phyloP scores from a whole-genome alignment of 2,888 invertebrate genomes.

The Troides helena region DNA sequence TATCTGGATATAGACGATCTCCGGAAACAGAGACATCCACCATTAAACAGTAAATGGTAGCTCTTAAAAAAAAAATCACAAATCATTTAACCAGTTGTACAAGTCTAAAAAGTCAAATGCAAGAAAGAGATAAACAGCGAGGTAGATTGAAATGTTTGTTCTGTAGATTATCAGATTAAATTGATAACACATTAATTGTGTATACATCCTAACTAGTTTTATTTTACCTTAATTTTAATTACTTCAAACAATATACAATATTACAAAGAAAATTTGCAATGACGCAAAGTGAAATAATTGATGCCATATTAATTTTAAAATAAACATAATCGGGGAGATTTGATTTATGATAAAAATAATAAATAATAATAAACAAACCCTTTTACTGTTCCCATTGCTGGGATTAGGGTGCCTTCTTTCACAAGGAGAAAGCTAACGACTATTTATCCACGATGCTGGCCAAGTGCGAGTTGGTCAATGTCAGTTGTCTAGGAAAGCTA shows the following conservation, averaged over 20 bases:
- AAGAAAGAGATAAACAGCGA: slow-evolving; percentile 48
- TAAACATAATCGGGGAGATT: slow-evolving; percentile 5
- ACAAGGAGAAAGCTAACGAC: too few relatives aligned
- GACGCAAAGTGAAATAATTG: slow-evolving; percentile 10
- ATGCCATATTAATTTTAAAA: slow-evolving; percentile 5
- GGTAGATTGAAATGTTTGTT: slow-evolving; percentile 64
- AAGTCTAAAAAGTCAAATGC: slow-evolving; percentile 26
- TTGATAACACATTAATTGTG: slow-evolving; percentile 30
- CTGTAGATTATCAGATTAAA: slow-evolving; percentile 30
- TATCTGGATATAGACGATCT: too few relatives aligned
- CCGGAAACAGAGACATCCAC: too few relatives aligned
- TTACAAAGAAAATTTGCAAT: slow-evolving; percentile 13
- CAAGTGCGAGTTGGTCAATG: too few relatives aligned
- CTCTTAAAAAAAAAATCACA: slow-evolving; percentile 15
- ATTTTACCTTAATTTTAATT: slow-evolving; percentile 8
- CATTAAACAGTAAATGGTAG: too few relatives aligned
- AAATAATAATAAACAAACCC: neutral
- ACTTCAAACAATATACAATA: slow-evolving; percentile 18
- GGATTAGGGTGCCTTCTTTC: too few relatives aligned
- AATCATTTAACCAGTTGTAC: slow-evolving; percentile 9
- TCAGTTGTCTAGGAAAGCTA: too few relatives aligned
- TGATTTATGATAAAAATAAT: slow-evolving; percentile 4
- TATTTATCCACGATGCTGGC: too few relatives aligned
- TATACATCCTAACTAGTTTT: slow-evolving; percentile 21
- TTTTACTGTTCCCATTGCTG: too few relatives aligned